phyloP scores from a whole-genome alignment of 1,140 invertebrate species.

The Sitophilus oryzae region DNA sequence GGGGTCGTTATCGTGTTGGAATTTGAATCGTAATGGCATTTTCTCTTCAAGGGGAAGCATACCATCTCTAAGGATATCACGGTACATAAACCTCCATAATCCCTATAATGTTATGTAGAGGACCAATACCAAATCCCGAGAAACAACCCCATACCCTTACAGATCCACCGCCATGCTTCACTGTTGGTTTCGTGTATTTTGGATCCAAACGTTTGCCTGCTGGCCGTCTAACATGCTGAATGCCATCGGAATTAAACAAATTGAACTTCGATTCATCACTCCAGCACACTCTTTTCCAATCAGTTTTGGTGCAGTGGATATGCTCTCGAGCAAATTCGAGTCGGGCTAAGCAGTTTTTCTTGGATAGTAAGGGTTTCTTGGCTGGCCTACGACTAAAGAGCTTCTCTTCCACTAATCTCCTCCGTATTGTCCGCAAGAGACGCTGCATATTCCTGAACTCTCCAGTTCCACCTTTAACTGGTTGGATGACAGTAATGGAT shows the following conservation, averaged over 20 bases:
- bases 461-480: too few relatives aligned
- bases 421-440: too few relatives aligned
- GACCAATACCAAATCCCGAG: slow-evolving; percentile 9
- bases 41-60: slow-evolving; percentile 31
- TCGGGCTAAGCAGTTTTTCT: background rate
- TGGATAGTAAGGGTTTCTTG: too few relatives aligned
- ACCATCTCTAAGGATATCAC: slow-evolving; percentile 17
- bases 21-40: slow-evolving; percentile 32
- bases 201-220: slow-evolving; percentile 13
- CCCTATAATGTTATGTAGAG: background rate
- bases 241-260: slow-evolving; percentile 30
- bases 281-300: slow-evolving; percentile 20
- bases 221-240: slow-evolving; percentile 20
- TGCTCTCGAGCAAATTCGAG: background rate
- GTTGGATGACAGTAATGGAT: too few relatives aligned
- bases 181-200: slow-evolving; percentile 22
- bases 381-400: too few relatives aligned
- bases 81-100: slow-evolving; percentile 9
- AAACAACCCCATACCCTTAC: slow-evolving; percentile 27
- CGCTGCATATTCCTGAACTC: too few relatives aligned
- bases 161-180: slow-evolving; percentile 26
- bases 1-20: slow-evolving; percentile 37
- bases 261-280: slow-evolving; percentile 28
- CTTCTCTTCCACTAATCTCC: too few relatives aligned
- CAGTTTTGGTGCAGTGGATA: slow-evolving; percentile 11